Evolutionary conservation across 2,888 invertebrate species (phyloP).

Genomic region (Apamea epomidion): DNA sequence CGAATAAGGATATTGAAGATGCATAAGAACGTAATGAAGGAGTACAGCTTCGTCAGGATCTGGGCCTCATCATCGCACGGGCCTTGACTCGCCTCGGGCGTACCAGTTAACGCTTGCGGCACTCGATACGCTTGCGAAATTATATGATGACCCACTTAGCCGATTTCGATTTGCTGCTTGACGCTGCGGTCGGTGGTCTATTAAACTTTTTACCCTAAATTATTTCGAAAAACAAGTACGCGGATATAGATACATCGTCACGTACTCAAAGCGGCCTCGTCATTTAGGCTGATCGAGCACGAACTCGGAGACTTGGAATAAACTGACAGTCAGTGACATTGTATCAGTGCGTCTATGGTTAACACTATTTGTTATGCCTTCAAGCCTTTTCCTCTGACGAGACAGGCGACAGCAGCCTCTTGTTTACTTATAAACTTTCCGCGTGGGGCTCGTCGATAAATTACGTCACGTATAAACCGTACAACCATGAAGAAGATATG

Average conservation of each 20-base stretch:
- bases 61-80: slow-evolving; percentile 77
- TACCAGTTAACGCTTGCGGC: slow-evolving; percentile 89
- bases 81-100: slow-evolving; percentile 87
- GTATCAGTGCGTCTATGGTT: slow-evolving; percentile 63
- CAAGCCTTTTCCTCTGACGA: slow-evolving; percentile 55
- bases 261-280: slow-evolving; percentile 71
- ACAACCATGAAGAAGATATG: slow-evolving; percentile 43
- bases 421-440: slow-evolving; percentile 48
- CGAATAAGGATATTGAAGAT: slow-evolving; percentile 60
- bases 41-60: slow-evolving; percentile 72
- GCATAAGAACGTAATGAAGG: slow-evolving; percentile 45
- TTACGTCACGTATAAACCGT: slow-evolving; percentile 49
- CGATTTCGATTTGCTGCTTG: slow-evolving; percentile 86
- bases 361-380: slow-evolving; percentile 55
- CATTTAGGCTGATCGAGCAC: slow-evolving; percentile 66
- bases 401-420: slow-evolving; percentile 2
- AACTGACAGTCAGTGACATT: slow-evolving; percentile 67
- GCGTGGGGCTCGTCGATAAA: slow-evolving; percentile 40
- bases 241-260: slow-evolving; percentile 64
- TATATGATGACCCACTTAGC: slow-evolving; percentile 89
- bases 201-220: slow-evolving; percentile 82
- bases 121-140: slow-evolving; percentile 90
- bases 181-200: slow-evolving; percentile 79
- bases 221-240: slow-evolving; percentile 76
- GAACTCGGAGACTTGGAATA: slow-evolving; percentile 66